Percentiles rank a stretch among this genome's conserved stretches.
Evolutionary conservation across 1,140 invertebrate species (phyloP).

Genomic region (Musca domestica): DNA sequence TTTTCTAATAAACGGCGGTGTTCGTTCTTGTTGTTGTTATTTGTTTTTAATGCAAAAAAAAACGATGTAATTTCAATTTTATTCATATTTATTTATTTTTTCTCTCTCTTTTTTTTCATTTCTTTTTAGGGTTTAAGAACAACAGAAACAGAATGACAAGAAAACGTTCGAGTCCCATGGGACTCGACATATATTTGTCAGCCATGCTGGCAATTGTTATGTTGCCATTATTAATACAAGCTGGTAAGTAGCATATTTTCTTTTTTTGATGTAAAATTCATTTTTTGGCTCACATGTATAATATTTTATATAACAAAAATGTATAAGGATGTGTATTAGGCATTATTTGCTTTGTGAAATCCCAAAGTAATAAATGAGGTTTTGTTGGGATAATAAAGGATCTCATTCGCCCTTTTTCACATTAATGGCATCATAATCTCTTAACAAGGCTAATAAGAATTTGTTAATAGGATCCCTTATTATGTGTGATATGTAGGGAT

Average conservation of each 20-base stretch:
- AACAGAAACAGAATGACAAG: constrained; percentile 45
- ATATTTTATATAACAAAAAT: too few species aligned
- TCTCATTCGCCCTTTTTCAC: too few species aligned
- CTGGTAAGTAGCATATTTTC: constrained; percentile 40
- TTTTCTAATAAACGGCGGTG: background rate
- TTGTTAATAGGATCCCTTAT: too few species aligned
- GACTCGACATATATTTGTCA: constrained; percentile 49
- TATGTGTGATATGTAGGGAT: too few species aligned
- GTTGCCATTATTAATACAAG: constrained; percentile 45
- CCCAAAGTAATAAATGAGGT: too few species aligned
- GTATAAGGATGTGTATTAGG: too few species aligned
- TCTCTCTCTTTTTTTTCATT: constrained; percentile 20
- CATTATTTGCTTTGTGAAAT: too few species aligned
- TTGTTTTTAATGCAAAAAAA: constrained; percentile 1
- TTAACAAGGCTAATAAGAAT: too few species aligned
- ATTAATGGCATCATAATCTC: too few species aligned
- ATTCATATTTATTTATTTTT: constrained; percentile 8
- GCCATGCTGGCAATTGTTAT: constrained; percentile 39
- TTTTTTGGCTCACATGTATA: too few species aligned
- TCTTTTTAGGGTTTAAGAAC: constrained; percentile 35
- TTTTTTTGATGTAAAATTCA: too few species aligned
- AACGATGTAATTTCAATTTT: background rate
- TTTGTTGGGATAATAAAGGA: too few species aligned
- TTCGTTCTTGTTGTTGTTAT: background rate
- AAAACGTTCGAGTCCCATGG: constrained; percentile 53